These are phyloP conservation scores for Macaria liturata DNA, from an alignment of 2,888 invertebrate species.

Conservation along the genomic window DNA sequence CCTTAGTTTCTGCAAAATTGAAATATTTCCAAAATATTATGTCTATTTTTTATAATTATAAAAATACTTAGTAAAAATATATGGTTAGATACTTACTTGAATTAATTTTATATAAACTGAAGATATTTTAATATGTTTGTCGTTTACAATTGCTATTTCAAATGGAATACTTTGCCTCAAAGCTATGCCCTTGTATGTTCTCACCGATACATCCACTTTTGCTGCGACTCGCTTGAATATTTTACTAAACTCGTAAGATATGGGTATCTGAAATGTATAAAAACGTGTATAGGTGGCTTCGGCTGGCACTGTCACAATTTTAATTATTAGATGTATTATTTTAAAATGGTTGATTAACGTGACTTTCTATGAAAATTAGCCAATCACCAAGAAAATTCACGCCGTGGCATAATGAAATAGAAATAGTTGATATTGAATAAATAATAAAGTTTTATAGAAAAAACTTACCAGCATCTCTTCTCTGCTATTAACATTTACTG, in stretches of 20 bases:
- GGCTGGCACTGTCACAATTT: too few species aligned
- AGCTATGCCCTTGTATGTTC: constrained; percentile 62
- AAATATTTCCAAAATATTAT: background rate
- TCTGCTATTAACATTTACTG: constrained; percentile 50
- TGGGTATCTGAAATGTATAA: constrained; percentile 50
- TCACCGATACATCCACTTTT: constrained; percentile 51
- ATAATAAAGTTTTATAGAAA: too few species aligned
- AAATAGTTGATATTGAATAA: too few species aligned
- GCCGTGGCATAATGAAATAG: too few species aligned
- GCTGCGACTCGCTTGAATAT: constrained; percentile 48
- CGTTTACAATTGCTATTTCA: constrained; percentile 58
- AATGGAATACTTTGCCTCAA: constrained; percentile 61
- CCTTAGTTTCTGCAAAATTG: constrained; percentile 58
- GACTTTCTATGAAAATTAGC: too few species aligned
- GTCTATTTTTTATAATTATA: too few species aligned
- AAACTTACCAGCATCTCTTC: constrained; percentile 27
- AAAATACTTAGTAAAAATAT: background rate
- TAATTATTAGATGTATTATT: too few species aligned
- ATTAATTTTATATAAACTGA: constrained; percentile 56
- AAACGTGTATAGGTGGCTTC: too few species aligned
- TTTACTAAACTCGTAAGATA: constrained; percentile 53
- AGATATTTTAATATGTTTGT: constrained; percentile 54
- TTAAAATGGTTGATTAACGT: too few species aligned
- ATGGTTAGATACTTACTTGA: constrained; percentile 51
- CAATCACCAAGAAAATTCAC: too few species aligned